phyloP scores from a whole-genome alignment of 2,888 invertebrate genomes.

The Hololepta plana region DNA sequence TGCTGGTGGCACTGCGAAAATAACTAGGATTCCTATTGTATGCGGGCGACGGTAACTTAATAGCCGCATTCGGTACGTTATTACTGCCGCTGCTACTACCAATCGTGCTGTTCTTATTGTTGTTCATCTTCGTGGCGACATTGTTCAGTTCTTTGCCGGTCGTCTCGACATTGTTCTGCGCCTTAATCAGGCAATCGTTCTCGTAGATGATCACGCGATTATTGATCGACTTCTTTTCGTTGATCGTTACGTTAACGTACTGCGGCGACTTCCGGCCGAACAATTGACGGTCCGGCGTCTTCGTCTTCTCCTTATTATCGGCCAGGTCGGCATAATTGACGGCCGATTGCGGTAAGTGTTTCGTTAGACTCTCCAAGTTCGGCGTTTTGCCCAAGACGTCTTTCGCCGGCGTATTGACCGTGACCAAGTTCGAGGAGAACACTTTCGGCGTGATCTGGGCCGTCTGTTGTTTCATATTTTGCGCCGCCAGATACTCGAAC shows the following conservation, averaged over 20 bases:
- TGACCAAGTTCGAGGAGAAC: constrained; percentile 58
- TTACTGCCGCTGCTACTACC: constrained; percentile 20
- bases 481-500: constrained; percentile 58
- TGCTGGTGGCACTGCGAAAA: constrained; percentile 22
- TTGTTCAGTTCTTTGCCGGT: constrained; percentile 22
- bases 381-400: constrained; percentile 51
- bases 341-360: constrained; percentile 33
- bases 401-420: constrained; percentile 66
- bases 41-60: constrained; percentile 30
- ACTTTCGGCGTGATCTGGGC: constrained; percentile 66
- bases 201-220: constrained; percentile 24
- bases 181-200: constrained; percentile 23
- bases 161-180: constrained; percentile 20
- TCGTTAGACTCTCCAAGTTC: constrained; percentile 42
- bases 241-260: constrained; percentile 25
- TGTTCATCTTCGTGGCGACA: constrained; percentile 11
- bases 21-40: constrained; percentile 29
- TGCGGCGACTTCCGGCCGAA: constrained; percentile 20
- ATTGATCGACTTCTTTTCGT: constrained; percentile 26
- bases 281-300: constrained; percentile 21
- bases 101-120: constrained; percentile 11
- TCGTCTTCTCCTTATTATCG: constrained; percentile 22
- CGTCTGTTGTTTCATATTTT: constrained; percentile 36
- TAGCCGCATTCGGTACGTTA: constrained; percentile 21
- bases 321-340: constrained; percentile 27